These are phyloP conservation scores for Macroglossus sobrinus DNA, from an alignment of 2,113 vertebrate genomes.

Conservation along the genomic window DNA sequence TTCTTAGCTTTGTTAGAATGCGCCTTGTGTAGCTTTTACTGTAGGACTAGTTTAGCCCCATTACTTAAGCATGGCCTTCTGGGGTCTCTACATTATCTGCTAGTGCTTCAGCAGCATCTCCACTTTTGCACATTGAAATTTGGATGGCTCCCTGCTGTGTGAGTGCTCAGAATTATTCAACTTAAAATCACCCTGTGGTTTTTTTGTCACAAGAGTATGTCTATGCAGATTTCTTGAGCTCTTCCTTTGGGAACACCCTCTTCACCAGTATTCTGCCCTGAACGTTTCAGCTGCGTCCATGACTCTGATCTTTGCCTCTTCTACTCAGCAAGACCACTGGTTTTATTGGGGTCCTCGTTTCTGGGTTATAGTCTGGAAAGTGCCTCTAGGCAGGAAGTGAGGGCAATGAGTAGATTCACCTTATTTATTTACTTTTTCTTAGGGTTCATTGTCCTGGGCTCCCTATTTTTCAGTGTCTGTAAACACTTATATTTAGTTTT, in stretches of 20 bases:
- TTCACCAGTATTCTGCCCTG: neutral
- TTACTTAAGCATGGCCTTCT: neutral
- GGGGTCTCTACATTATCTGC: neutral
- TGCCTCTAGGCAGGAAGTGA: neutral
- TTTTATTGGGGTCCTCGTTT: neutral
- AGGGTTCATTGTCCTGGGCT: neutral
- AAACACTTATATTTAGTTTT: neutral
- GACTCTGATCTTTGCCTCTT: neutral
- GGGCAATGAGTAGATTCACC: neutral
- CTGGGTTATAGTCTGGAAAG: neutral
- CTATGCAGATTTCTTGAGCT: neutral
- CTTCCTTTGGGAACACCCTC: neutral
- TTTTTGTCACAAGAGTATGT: neutral
- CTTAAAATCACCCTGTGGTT: neutral
- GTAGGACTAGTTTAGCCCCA: neutral
- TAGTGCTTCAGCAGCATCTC: neutral
- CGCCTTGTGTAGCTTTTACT: neutral
- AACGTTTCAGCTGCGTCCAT: neutral
- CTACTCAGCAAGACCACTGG: neutral
- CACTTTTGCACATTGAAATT: neutral
- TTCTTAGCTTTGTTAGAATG: neutral
- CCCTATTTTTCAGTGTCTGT: neutral
- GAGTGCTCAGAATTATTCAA: neutral
- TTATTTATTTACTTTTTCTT: neutral
- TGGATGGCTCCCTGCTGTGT: neutral